Base-by-base conservation (phyloP, 2,113 vertebrate genomes). In the Neolamprologus brichardi region DNA sequence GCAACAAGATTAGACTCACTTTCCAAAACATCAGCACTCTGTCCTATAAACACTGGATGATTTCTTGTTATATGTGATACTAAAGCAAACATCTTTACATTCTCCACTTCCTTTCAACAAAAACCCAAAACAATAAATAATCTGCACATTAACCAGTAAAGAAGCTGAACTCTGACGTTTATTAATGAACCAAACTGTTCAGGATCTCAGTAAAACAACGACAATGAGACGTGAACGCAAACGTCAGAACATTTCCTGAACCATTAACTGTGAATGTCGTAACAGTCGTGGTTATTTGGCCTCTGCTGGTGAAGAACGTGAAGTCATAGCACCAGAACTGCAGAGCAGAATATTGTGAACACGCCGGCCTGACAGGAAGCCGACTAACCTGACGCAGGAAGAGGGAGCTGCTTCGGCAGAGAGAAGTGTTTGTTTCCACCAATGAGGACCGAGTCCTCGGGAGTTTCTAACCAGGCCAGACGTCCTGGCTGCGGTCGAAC, bases 1-100 rank as follows among this genome's bases (percentile, higher is more conserved):
- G 41, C 23, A 77, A 77, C 15, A 30, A 77, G 25, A 3, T 75
- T 75, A 2, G 15, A 30, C 41, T 46, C 41, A 4, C 0, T 64
- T 13, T 64, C 62, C 0, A 0, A 34, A 64, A n/a, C 18, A 62
- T n/a, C 1, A 37, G 0, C 60, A 1, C 51, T 17, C 8, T 80
- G n/a, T 56, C n/a, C 51, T 20, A 0, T 13, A 79, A 37, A 2
- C 14, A 13, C 6, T 5, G 11, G 44, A 0, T n/a, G 52, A 17
- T 39, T 39, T 56, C 79, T 81, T 80, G 34, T 79, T 37, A 51
- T 6, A 39, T 34, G 6, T 41, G 79, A 80, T 0, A 41, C 3
- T 11, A 13, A 12, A 81, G 5, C 79, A 39, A 10, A 3, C 23
- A 39, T 80, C 32, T 80, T 56, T 13, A 25, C 52, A 8, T 41